These are phyloP conservation scores for Prionailurus viverrinus DNA, from an alignment of 2,113 vertebrate genomes.

Conservation along the genomic window DNA sequence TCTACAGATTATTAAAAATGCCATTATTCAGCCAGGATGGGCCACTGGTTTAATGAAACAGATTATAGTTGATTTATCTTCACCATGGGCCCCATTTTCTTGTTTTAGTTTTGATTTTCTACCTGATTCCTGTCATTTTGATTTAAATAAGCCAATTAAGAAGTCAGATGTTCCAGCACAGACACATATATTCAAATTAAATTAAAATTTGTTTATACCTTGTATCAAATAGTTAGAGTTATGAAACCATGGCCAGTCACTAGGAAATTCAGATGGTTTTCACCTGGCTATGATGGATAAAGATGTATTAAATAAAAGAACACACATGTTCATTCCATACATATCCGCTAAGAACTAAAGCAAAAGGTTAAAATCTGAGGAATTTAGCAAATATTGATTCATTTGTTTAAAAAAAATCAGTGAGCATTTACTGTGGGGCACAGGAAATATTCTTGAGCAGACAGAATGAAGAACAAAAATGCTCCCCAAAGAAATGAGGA, in stretches of 20 bases:
- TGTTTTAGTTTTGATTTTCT: not conserved
- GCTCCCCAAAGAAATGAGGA: not conserved
- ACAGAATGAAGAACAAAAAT: not conserved
- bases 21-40: not conserved
- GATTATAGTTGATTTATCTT: not conserved
- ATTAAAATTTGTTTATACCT: not conserved
- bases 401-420: not conserved
- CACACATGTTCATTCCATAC: fast-evolving
- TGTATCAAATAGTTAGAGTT: not conserved
- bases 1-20: not conserved
- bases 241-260: not conserved
- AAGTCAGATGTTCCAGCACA: not conserved
- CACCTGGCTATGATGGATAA: not conserved
- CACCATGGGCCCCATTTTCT: not conserved
- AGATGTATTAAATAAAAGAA: not conserved
- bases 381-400: not conserved
- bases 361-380: not conserved
- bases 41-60: not conserved
- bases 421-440: not conserved
- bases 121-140: not conserved
- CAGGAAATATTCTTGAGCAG: not conserved
- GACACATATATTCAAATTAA: not conserved
- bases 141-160: not conserved
- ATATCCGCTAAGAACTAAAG: not conserved
- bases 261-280: not conserved